Conservation (phyloP, 2,113 vertebrate genomes). For the Sprattus sprattus region DNA sequence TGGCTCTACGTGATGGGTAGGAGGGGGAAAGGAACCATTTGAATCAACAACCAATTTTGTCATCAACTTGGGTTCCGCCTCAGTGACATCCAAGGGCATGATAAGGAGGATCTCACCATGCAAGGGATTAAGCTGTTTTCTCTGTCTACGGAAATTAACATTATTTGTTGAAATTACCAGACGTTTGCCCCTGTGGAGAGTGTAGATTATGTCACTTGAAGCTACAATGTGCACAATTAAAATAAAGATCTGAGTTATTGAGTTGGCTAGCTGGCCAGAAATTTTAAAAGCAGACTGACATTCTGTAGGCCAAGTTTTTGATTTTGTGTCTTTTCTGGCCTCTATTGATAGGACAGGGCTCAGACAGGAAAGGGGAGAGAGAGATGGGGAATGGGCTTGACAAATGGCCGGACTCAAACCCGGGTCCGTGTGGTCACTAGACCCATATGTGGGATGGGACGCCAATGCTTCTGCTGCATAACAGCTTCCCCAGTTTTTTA, state of each 20-base stretch:
- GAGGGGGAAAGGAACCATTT: background rate
- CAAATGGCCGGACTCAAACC: no score
- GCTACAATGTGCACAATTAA: background rate
- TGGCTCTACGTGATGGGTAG: background rate
- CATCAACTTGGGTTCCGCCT: background rate
- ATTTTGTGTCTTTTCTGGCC: no score
- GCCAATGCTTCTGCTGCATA: no score
- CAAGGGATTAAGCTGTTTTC: background rate
- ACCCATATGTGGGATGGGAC: no score
- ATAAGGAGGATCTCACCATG: background rate
- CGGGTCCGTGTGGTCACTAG: no score
- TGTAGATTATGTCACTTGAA: background rate
- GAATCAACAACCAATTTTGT: background rate
- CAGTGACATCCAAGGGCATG: background rate
- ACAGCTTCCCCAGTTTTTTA: background rate
- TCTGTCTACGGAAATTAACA: background rate
- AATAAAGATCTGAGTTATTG: background rate
- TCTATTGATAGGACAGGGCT: no score
- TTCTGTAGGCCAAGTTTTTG: background rate
- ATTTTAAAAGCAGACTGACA: background rate
- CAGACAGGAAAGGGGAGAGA: no score
- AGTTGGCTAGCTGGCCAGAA: background rate
- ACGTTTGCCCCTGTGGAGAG: background rate
- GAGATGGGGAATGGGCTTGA: no score
- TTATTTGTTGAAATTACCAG: background rate